Conservation (phyloP, 2,888 invertebrate species). For the Philhelius pedissequus region DNA sequence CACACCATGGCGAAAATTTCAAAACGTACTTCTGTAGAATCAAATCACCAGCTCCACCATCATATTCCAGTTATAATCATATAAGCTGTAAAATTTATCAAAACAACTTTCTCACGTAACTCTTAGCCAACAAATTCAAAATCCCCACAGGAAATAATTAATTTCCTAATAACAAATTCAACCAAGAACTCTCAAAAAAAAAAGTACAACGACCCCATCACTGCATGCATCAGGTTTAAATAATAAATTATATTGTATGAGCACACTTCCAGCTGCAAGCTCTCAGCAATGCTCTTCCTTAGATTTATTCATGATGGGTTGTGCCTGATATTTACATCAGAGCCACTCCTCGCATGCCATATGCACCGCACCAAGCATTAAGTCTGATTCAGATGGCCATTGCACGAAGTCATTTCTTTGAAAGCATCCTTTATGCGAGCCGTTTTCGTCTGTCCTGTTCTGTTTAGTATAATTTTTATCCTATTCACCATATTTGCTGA, state of each 20-base stretch:
- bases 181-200: background rate
- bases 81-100: no score
- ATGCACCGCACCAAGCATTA: background rate
- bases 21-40: no score
- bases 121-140: background rate
- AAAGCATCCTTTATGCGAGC: constrained; percentile 48
- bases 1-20: no score
- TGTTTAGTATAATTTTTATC: constrained; percentile 44
- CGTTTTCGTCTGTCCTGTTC: constrained; percentile 26
- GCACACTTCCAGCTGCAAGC: constrained; percentile 34
- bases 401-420: constrained; percentile 41
- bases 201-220: background rate
- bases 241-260: background rate
- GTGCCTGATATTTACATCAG: background rate
- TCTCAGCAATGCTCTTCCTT: background rate
- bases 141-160: background rate
- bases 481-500: constrained; percentile 12
- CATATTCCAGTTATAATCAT: no score
- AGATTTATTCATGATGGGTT: constrained; percentile 42
- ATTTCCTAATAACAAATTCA: background rate
- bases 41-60: no score
- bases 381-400: no score
- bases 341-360: background rate
- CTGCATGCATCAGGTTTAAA: background rate
- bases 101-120: background rate